Percentiles rank a stretch among this genome's conserved stretches.
Evolutionary conservation across 2,888 invertebrate genomes (phyloP).

Genomic region (Meteorus cinctellus): DNA sequence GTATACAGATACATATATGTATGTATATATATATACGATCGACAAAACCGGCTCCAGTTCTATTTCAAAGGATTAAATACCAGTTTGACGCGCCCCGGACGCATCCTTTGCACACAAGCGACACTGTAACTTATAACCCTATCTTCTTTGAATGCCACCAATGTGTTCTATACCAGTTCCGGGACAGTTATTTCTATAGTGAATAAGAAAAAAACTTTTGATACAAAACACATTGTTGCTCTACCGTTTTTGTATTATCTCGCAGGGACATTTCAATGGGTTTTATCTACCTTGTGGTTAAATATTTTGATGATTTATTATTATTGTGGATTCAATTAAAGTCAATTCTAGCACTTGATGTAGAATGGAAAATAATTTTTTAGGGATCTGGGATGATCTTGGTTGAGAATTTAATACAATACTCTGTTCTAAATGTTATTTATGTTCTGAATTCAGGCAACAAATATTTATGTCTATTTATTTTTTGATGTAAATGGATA

Average conservation of each 20-base stretch:
- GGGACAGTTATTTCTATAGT: slow-evolving; percentile 30
- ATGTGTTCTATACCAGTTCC: slow-evolving; percentile 27
- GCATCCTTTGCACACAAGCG: slow-evolving; percentile 40
- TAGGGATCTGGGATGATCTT: too few relatives aligned
- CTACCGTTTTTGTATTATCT: not conserved
- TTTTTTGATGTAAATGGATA: too few relatives aligned
- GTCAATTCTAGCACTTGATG: too few relatives aligned
- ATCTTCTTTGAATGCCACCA: slow-evolving; percentile 11
- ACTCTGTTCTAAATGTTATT: too few relatives aligned
- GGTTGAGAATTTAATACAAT: too few relatives aligned
- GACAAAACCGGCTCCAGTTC: slow-evolving; percentile 49
- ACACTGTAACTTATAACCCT: slow-evolving; percentile 31
- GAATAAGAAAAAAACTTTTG: slow-evolving; percentile 22
- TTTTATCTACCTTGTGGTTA: not conserved
- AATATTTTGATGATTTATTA: slow-evolving; percentile 7
- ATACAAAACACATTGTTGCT: not conserved
- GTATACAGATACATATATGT: not conserved
- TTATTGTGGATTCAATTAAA: not conserved
- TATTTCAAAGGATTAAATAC: slow-evolving; percentile 60
- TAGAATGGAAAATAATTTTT: too few relatives aligned
- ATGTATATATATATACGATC: slow-evolving; percentile 12
- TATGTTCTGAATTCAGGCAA: too few relatives aligned
- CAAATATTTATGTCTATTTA: too few relatives aligned
- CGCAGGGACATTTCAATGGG: not conserved
- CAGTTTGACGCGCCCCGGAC: slow-evolving; percentile 53